A percentile compares a stretch with the other conserved stretches of the same genome.
phyloP scores from a whole-genome alignment of 2,113 vertebrate species.

The Phodopus roborovskii region DNA sequence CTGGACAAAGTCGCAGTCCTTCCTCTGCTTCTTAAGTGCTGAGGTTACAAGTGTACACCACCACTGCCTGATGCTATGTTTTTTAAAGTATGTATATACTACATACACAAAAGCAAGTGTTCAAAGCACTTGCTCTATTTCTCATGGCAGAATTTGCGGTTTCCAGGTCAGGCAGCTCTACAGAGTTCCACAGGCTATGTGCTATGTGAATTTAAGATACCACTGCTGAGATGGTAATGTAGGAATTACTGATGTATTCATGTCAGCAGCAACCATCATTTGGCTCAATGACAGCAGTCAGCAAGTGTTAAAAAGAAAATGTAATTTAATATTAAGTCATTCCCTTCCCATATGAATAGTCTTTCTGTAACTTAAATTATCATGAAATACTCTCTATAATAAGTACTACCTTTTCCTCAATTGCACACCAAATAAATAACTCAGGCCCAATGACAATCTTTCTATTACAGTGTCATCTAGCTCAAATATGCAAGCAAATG shows the following conservation, averaged over 20 bases:
- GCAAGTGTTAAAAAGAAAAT: background rate
- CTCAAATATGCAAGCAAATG: background rate
- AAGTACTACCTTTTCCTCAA: conserved; percentile 1
- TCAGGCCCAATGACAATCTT: background rate
- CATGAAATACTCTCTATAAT: background rate
- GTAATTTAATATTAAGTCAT: background rate
- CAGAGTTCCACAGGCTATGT: background rate
- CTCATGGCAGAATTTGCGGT: background rate
- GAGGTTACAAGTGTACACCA: background rate
- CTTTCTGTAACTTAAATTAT: background rate
- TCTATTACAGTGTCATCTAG: background rate
- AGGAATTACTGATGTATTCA: background rate
- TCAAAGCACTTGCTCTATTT: background rate
- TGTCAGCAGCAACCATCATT: conserved; percentile 18
- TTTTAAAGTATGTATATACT: background rate
- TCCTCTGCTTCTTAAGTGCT: too few species aligned
- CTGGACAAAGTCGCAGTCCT: too few species aligned
- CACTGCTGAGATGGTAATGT: background rate
- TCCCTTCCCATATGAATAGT: background rate
- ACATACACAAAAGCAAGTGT: background rate
- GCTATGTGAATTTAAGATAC: background rate
- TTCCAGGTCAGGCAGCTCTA: background rate
- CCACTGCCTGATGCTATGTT: background rate
- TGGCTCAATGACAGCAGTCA: background rate
- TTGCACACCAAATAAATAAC: background rate